These are phyloP conservation scores for Ruditapes philippinarum DNA, from an alignment of 1,140 invertebrate genomes.

Conservation along the genomic window DNA sequence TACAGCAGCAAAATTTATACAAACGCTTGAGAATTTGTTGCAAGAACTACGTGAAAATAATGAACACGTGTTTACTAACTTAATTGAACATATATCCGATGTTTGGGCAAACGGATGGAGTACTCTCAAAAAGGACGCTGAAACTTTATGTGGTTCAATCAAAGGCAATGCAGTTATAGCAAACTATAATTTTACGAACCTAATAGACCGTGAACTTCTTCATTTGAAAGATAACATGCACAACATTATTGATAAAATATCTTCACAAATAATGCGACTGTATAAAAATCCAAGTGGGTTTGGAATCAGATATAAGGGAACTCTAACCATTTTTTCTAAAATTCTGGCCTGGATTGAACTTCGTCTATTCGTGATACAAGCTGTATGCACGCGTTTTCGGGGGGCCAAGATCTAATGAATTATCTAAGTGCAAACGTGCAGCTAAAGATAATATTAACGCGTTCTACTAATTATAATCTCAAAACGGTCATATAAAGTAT, in stretches of 20 bases:
- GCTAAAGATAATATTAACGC: too few species aligned
- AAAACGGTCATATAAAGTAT: background rate
- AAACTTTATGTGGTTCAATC: background rate
- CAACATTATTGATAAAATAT: background rate
- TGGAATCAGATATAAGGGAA: conserved; percentile 2
- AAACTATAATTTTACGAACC: background rate
- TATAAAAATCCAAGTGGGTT: background rate
- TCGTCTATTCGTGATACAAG: background rate
- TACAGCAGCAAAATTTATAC: background rate
- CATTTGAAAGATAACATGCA: background rate
- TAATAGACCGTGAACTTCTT: background rate
- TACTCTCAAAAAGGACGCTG: background rate
- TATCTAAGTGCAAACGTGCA: background rate
- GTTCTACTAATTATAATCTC: background rate
- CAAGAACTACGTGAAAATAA: background rate
- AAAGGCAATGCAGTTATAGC: background rate
- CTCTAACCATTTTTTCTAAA: conserved; percentile 4
- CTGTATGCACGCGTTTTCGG: background rate
- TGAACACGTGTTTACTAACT: background rate
- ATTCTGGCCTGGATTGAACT: conserved; percentile 22
- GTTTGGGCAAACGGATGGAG: background rate
- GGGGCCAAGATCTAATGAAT: background rate
- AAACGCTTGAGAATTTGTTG: background rate
- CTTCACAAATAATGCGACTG: background rate
- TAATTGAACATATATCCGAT: background rate